Conservation (phyloP, 2,888 invertebrate species). For the Limnephilus rhombicus region DNA sequence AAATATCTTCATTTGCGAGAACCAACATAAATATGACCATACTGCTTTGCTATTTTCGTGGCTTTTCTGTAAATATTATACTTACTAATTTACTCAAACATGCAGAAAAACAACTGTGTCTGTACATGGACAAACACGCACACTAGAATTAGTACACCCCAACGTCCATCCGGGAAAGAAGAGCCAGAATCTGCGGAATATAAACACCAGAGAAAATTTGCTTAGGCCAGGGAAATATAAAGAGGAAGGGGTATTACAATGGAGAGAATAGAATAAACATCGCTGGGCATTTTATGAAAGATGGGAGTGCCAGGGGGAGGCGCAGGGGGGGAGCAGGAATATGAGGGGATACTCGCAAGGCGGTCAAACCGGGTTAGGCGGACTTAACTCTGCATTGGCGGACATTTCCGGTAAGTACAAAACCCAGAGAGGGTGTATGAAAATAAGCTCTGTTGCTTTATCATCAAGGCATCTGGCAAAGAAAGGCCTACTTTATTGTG, state of each 20-base stretch:
- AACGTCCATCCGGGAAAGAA: constrained; percentile 66
- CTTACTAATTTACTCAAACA: constrained; percentile 62
- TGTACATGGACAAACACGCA: constrained; percentile 47
- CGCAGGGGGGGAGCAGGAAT: constrained; percentile 25
- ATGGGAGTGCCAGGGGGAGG: constrained; percentile 49
- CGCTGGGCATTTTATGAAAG: constrained; percentile 66
- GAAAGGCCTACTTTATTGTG: background rate
- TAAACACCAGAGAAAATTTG: constrained; percentile 74
- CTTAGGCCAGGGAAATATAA: constrained; percentile 77
- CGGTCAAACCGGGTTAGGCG: constrained; percentile 61
- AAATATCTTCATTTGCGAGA: constrained; percentile 53
- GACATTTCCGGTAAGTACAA: constrained; percentile 2
- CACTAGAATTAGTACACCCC: constrained; percentile 11
- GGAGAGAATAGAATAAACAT: constrained; percentile 70
- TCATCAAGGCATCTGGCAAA: background rate
- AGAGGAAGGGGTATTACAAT: constrained; percentile 65
- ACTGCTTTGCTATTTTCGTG: constrained; percentile 37
- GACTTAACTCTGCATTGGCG: constrained; percentile 61
- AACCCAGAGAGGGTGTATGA: background rate
- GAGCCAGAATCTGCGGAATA: constrained; percentile 66
- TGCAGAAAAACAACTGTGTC: constrained; percentile 26
- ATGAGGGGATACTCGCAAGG: constrained; percentile 61
- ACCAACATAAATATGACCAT: constrained; percentile 23
- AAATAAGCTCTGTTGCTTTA: background rate
- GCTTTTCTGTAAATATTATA: constrained; percentile 60